These are phyloP conservation scores for Eupsittula cactorum DNA, from an alignment of 2,113 vertebrate species.

Conservation along the genomic window DNA sequence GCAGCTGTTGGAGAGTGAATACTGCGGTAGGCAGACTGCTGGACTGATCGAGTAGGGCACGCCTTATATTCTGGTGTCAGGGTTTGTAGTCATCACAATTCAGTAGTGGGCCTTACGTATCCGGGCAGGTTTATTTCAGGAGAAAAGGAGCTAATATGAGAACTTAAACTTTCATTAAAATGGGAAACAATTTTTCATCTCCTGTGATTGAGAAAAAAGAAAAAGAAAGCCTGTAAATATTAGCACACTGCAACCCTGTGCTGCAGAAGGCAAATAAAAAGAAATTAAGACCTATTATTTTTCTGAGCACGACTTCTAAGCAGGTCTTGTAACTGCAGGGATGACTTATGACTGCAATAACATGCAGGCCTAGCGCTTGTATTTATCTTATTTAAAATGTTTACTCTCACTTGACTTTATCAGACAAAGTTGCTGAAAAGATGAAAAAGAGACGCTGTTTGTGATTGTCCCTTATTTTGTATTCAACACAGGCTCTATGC, in stretches of 20 bases:
- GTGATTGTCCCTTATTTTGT: background rate
- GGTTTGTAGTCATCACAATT: background rate
- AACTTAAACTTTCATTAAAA: background rate
- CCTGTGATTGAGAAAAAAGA: background rate
- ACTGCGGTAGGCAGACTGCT: background rate
- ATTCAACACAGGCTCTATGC: background rate
- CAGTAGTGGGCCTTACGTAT: background rate
- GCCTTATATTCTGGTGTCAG: background rate
- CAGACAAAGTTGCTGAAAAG: background rate
- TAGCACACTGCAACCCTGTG: background rate
- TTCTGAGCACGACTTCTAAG: background rate
- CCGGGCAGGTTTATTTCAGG: background rate
- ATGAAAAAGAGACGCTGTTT: background rate
- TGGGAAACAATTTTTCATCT: background rate
- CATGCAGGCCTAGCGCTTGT: background rate
- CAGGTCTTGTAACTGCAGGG: background rate
- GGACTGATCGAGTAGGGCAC: background rate
- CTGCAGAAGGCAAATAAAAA: background rate
- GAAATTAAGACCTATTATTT: background rate
- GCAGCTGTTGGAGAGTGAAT: background rate
- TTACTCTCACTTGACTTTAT: background rate
- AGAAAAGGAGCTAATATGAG: background rate
- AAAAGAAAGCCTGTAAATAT: background rate
- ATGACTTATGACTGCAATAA: background rate
- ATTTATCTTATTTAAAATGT: background rate